These are phyloP conservation scores for Myrmecophaga tridactyla DNA, from an alignment of 2,113 vertebrate species.

Conservation along the genomic window DNA sequence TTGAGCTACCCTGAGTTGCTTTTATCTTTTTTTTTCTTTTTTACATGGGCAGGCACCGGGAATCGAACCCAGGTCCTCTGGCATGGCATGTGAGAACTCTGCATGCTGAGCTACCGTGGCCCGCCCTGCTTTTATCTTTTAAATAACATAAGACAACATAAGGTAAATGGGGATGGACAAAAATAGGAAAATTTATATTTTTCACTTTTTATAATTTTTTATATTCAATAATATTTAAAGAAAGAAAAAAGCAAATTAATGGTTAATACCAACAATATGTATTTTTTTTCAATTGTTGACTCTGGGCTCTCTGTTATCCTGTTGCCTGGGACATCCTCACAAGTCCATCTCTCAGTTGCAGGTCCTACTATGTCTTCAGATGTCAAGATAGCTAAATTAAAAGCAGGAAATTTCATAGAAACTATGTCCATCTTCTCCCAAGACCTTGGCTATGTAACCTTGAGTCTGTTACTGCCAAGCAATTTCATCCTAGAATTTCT, in stretches of 20 bases:
- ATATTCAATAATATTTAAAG: not conserved
- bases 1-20: not conserved
- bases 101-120: not conserved
- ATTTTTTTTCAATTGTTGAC: not conserved
- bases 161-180: not conserved
- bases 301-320: not conserved
- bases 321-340: not conserved
- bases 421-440: not conserved
- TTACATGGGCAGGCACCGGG: too few species aligned
- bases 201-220: not conserved
- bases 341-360: not conserved
- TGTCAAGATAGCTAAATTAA: not conserved
- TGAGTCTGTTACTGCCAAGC: not conserved
- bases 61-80: too few species aligned
- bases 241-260: not conserved
- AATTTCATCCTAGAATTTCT: not conserved
- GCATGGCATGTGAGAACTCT: too few species aligned
- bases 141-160: not conserved
- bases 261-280: not conserved
- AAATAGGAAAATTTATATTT: not conserved
- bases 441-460: not conserved
- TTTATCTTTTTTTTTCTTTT: too few species aligned
- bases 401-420: not conserved
- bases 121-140: too few species aligned
- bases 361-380: not conserved